These are phyloP conservation scores for Lasioglossum marginatum DNA, from an alignment of 2,888 invertebrate species.

Conservation along the genomic window DNA sequence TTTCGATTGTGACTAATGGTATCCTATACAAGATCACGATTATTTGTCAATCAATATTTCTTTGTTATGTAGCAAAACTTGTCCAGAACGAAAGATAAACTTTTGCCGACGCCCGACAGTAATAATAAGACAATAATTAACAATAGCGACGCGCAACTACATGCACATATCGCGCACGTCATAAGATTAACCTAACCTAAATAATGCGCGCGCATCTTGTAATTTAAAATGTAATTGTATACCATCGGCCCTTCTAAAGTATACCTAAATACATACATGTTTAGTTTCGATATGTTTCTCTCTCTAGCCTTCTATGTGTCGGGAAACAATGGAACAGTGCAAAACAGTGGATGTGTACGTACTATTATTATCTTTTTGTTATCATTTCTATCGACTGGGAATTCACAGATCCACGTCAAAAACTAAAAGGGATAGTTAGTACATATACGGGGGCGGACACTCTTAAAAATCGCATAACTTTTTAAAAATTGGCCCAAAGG, in stretches of 20 bases:
- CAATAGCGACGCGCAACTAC: conserved; percentile 71
- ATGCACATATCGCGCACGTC: conserved; percentile 63
- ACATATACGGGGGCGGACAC: no score
- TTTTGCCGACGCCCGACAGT: conserved; percentile 52
- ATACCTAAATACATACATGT: background rate
- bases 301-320: background rate
- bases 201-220: conserved; percentile 74
- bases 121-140: conserved; percentile 68
- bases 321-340: background rate
- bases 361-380: background rate
- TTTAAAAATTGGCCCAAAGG: no score
- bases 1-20: conserved; percentile 16
- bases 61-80: background rate
- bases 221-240: conserved; percentile 37
- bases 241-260: background rate
- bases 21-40: conserved; percentile 8
- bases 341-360: background rate
- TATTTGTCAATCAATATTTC: conserved; percentile 18
- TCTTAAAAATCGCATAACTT: no score
- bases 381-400: background rate
- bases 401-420: background rate
- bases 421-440: background rate
- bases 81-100: conserved; percentile 17
- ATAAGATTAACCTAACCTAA: conserved; percentile 71
- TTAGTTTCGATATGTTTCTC: background rate